These are phyloP conservation scores for Nymphicus hollandicus DNA, from an alignment of 2,113 vertebrate genomes.

Conservation along the genomic window DNA sequence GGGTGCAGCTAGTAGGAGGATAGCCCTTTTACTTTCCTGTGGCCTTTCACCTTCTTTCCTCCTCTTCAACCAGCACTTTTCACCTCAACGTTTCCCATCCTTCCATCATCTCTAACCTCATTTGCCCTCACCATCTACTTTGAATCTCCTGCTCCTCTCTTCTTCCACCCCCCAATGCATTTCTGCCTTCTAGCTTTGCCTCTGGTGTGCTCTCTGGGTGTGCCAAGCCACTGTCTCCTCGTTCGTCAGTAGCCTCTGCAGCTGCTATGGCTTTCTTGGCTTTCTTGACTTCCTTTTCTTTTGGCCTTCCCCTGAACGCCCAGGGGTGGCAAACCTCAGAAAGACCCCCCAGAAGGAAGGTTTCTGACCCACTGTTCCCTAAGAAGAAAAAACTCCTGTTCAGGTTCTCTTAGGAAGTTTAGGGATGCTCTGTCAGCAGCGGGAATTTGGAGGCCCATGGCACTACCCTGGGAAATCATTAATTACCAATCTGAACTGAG, in stretches of 20 bases:
- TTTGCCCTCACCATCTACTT: not conserved
- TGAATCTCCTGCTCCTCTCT: not conserved
- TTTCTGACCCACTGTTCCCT: not conserved
- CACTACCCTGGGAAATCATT: not conserved
- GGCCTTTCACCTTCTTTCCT: not conserved
- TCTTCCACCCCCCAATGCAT: not conserved
- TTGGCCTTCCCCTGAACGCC: not conserved
- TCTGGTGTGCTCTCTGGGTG: not conserved
- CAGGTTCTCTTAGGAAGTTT: not conserved
- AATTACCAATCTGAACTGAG: not conserved
- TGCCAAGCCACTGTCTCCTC: slow-evolving; percentile 7
- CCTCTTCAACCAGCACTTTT: not conserved
- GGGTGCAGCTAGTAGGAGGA: not conserved
- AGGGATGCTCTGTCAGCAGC: not conserved
- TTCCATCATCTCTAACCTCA: not conserved
- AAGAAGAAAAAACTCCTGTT: not conserved
- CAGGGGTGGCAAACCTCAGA: not conserved
- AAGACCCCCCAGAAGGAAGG: not conserved
- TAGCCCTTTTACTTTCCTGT: not conserved
- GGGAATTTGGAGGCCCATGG: not conserved
- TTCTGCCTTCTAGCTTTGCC: not conserved
- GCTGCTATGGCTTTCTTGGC: not conserved
- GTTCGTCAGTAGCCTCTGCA: slow-evolving; percentile 6
- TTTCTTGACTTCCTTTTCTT: slow-evolving; percentile 3
- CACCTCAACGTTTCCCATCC: not conserved